Evolutionary conservation across 2,113 vertebrate genomes (phyloP).

Genomic region (Bungarus multicinctus): DNA sequence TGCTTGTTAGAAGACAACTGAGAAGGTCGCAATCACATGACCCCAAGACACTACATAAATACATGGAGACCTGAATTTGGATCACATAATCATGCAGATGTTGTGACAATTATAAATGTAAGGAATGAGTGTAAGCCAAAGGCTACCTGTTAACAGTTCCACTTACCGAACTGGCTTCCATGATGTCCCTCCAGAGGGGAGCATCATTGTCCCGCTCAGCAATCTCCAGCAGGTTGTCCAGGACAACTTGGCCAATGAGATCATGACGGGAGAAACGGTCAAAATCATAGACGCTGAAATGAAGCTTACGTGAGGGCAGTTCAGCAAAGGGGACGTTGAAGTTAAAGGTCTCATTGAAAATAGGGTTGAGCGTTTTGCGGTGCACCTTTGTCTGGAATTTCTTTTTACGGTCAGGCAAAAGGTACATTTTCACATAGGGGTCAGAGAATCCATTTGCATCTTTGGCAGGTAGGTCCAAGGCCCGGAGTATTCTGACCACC

Average conservation of each 20-base stretch:
- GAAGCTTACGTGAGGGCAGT: constrained; percentile 87
- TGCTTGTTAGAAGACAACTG: neutral
- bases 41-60: neutral
- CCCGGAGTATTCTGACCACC: constrained; percentile 89
- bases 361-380: constrained; percentile 90
- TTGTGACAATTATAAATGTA: neutral
- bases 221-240: constrained; percentile 93
- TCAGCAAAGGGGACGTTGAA: constrained; percentile 88
- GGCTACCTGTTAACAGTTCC: neutral
- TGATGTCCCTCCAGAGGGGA: constrained; percentile 90
- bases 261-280: constrained; percentile 93
- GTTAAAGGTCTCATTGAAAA: constrained; percentile 93
- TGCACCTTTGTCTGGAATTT: constrained; percentile 95
- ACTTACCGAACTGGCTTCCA: constrained; percentile 88
- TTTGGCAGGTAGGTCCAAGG: constrained; percentile 88
- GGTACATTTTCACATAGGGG: constrained; percentile 94
- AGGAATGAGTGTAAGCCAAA: neutral
- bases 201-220: constrained; percentile 86
- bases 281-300: constrained; percentile 94
- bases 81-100: neutral
- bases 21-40: neutral
- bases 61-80: neutral
- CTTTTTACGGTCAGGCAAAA: constrained; percentile 93
- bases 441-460: constrained; percentile 92
- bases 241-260: constrained; percentile 91